Evolutionary conservation across 2,113 vertebrate genomes (phyloP).

Genomic region (Nycticorax nycticorax): DNA sequence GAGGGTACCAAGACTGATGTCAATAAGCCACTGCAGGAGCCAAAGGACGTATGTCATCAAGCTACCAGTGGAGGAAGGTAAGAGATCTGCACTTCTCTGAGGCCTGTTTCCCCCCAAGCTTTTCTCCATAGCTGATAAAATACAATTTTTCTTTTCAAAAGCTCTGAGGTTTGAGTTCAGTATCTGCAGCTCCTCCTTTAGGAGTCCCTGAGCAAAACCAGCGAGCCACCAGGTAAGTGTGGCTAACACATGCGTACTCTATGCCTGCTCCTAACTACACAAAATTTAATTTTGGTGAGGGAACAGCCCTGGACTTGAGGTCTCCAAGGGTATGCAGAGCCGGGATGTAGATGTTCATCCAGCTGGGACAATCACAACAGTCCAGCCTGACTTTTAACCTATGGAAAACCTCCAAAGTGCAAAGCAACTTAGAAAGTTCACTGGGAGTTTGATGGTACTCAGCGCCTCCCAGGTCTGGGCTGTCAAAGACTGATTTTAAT

Average conservation of each 20-base stretch:
- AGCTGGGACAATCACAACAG: neutral
- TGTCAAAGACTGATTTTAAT: constrained; percentile 43
- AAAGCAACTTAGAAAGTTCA: neutral
- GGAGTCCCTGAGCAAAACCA: neutral
- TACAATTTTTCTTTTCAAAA: neutral
- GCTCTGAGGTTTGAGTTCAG: neutral
- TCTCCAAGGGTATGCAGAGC: neutral
- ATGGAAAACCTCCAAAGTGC: neutral
- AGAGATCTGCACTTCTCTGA: neutral
- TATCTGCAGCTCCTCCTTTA: neutral
- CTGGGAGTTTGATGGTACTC: neutral
- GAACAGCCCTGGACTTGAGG: neutral
- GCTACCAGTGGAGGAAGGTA: neutral
- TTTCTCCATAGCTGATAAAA: neutral
- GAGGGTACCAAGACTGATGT: neutral
- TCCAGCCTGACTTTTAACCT: neutral
- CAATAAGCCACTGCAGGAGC: neutral
- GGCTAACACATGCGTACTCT: accelerated
- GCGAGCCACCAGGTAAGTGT: neutral
- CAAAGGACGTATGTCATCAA: neutral
- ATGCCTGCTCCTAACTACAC: neutral
- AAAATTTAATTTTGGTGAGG: neutral
- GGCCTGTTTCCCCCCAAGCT: neutral
- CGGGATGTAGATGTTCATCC: neutral
- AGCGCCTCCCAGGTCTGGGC: neutral